A percentile compares a stretch with the other conserved stretches of the same genome.
Conservation (phyloP, 1,140 invertebrate genomes). For the Cydia amplana region DNA sequence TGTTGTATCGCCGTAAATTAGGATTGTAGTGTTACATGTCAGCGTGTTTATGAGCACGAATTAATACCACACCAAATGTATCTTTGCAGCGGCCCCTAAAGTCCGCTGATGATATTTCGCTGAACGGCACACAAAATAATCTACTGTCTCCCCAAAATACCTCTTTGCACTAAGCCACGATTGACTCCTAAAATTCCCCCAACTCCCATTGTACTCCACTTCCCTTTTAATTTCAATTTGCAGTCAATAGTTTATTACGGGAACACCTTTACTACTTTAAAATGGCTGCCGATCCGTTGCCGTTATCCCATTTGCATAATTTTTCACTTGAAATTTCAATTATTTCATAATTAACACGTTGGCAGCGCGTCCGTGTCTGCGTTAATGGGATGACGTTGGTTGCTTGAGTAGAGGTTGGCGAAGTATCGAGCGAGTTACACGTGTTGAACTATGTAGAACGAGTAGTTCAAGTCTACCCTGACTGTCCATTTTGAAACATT, state of each 20-base stretch:
- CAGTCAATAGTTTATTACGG: slow-evolving; percentile 24
- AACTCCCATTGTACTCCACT: slow-evolving; percentile 7
- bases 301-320: slow-evolving; percentile 53
- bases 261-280: slow-evolving; percentile 29
- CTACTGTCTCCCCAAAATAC: neutral
- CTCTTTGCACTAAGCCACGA: neutral
- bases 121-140: too few relatives aligned
- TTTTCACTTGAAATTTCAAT: slow-evolving; percentile 53
- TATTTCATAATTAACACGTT: slow-evolving; percentile 48
- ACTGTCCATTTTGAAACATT: too few relatives aligned
- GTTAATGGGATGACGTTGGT: neutral
- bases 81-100: too few relatives aligned
- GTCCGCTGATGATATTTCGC: too few relatives aligned
- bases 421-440: too few relatives aligned
- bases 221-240: slow-evolving; percentile 18
- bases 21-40: too few relatives aligned
- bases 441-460: too few relatives aligned
- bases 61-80: too few relatives aligned
- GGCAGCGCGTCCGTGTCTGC: neutral
- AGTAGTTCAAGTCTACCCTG: too few relatives aligned
- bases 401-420: neutral
- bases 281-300: slow-evolving; percentile 11
- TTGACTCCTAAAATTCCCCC: neutral
- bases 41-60: too few relatives aligned
- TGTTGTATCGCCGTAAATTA: too few relatives aligned